Conservation (phyloP, 2,888 invertebrate species). For the Stenotaenia linearis region DNA sequence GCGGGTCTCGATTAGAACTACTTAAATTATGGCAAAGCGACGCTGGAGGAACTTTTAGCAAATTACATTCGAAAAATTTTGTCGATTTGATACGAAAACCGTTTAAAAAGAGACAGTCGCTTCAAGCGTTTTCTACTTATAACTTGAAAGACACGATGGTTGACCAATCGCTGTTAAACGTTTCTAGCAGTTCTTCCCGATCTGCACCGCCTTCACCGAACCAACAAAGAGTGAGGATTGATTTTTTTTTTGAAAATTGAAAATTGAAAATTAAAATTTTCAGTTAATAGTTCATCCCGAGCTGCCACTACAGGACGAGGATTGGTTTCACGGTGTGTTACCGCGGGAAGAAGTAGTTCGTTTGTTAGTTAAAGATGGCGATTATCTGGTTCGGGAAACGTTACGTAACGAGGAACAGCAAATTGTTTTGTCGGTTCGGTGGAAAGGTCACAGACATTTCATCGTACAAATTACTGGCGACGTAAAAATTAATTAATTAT, state of each 20-base stretch:
- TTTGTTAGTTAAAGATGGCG: slow-evolving; percentile 82
- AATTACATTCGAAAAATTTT: slow-evolving; percentile 48
- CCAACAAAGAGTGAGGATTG: neutral
- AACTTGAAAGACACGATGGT: neutral
- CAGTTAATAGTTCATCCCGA: slow-evolving; percentile 38
- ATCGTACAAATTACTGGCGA: slow-evolving; percentile 91
- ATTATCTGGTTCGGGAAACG: slow-evolving; percentile 89
- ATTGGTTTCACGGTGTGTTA: slow-evolving; percentile 95
- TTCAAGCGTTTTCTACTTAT: neutral
- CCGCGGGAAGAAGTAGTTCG: slow-evolving; percentile 93
- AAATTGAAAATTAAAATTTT: too few relatives aligned
- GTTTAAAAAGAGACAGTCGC: slow-evolving; percentile 47
- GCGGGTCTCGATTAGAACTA: neutral
- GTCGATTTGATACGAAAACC: slow-evolving; percentile 62
- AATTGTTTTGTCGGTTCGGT: slow-evolving; percentile 88
- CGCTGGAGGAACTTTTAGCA: slow-evolving; percentile 26
- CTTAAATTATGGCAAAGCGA: neutral
- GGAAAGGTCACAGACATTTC: slow-evolving; percentile 95
- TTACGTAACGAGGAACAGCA: slow-evolving; percentile 85
- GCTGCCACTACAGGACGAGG: slow-evolving; percentile 66
- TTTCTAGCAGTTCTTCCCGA: slow-evolving; percentile 27
- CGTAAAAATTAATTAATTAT: slow-evolving; percentile 56
- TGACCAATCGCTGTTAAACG: slow-evolving; percentile 35
- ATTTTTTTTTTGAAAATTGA: too few relatives aligned
- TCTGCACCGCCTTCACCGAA: neutral